Evolutionary conservation across 2,113 vertebrate species (phyloP).

Genomic region (Ictalurus punctatus): DNA sequence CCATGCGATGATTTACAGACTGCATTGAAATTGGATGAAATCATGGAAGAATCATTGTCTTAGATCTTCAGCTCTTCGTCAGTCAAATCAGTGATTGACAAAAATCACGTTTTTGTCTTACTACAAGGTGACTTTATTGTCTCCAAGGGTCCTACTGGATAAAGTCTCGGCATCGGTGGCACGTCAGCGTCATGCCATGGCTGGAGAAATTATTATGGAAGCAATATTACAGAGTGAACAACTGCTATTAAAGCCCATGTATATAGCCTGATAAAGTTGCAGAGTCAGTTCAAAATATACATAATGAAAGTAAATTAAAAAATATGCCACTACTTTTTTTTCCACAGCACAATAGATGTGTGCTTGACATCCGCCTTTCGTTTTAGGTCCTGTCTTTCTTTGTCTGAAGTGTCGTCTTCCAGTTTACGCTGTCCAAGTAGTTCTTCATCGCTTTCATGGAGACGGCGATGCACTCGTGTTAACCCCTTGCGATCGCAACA

Average conservation of each 20-base stretch:
- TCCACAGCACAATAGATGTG: slow-evolving; percentile 18
- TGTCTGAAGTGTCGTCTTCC: slow-evolving; percentile 44
- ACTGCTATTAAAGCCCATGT: slow-evolving; percentile 14
- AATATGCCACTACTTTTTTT: slow-evolving; percentile 20
- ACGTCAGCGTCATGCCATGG: slow-evolving; percentile 55
- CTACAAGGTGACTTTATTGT: slow-evolving; percentile 29
- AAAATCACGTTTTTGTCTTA: slow-evolving; percentile 20
- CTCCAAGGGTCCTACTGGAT: slow-evolving; percentile 16
- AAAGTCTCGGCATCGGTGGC: slow-evolving; percentile 34
- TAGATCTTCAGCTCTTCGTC: slow-evolving; percentile 46
- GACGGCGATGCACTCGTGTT: slow-evolving; percentile 55
- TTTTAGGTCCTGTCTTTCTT: slow-evolving; percentile 45
- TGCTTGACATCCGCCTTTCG: slow-evolving; percentile 48
- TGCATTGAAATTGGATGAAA: slow-evolving; percentile 3
- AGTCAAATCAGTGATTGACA: slow-evolving; percentile 29
- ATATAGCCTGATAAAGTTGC: slow-evolving; percentile 20
- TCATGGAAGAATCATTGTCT: slow-evolving; percentile 6
- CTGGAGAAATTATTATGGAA: not conserved
- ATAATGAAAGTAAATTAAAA: slow-evolving; percentile 32
- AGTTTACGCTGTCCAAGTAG: slow-evolving; percentile 21
- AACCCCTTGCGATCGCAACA: slow-evolving; percentile 65
- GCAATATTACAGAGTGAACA: not conserved
- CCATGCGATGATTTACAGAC: slow-evolving; percentile 23
- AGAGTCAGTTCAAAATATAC: slow-evolving; percentile 52
- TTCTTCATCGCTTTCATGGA: slow-evolving; percentile 46